Evolutionary conservation across 2,888 invertebrate genomes (phyloP), one percentile per base, ranked within the genome.

Genomic region (Balanococcus diminutus): DNA sequence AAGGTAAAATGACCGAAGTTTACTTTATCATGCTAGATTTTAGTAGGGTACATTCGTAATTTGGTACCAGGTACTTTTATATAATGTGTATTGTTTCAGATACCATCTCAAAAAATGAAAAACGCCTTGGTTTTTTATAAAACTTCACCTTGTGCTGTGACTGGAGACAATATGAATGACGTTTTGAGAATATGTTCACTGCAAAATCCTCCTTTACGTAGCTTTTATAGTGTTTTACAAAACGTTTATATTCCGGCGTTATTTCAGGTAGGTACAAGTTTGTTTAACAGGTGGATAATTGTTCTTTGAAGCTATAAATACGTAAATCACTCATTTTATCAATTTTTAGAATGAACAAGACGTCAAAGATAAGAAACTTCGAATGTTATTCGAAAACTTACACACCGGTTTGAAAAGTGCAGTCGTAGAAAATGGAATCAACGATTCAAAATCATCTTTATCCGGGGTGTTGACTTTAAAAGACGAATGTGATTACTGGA

Each of bases 401-500:
- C 91, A 87, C 85, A 82, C 86, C 61, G 86, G 87, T 14, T 82
- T 88, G 25, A 87, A 88, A 85, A 87, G 86, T 67, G 86, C 87
- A 36, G 87, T 88, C 36, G 81, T 81, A 25, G 16, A 56, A 14
- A 83, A 51, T 79, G 36, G 36, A n/a, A 9, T 19, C 11, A 46
- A 51, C 19, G 22, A 83, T 42, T 2, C 25, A 2, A 32, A 83
- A 56, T 56, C 36, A 25, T 83, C 83, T 2, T 32, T 87, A 61
- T 86, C 46, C 22, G 75, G 93, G 81, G 93, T 94, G 82, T 89
- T 93, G 87, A 92, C 92, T 56, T 91, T 94, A 75, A 92, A 92
- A 87, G 94, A 95, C 90, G 95, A 95, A 91, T 90, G 94, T 75
- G 92, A 93, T 88, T 94, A 93, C 89, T 95, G 95, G 95, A 91